Evolutionary conservation across 1,140 invertebrate genomes (phyloP), one percentile per base, ranked within the genome.

Genomic region (Rhyzopertha dominica): DNA sequence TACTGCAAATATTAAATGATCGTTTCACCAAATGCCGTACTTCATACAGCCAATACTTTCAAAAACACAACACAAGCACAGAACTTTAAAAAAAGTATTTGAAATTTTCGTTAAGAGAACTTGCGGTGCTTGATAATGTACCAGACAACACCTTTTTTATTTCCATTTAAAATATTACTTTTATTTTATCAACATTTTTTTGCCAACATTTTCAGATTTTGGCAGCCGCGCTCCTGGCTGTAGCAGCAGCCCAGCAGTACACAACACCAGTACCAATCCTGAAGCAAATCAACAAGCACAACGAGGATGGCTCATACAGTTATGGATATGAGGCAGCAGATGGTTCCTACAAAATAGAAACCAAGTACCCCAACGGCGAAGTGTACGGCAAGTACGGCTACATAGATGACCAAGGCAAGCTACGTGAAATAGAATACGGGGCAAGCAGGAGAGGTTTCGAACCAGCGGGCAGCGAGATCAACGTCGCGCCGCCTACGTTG

Each of bases 271-370:
- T 83, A 1, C 80, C 79, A 4, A 84, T 84, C 51, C 65, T 84
- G 22, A 81, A 82, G 58, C 81, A 83, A 62, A 81, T 84, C 59
- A 81, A 78, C 67, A 74, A 76, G 45, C 83, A 86, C 62, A 90
- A 90, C 61, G 85, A 88, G 36, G 87, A 90, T 51, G 87, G 87
- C 1, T 87, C 84, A 13, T 90, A 90, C 68, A 87, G 81, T 52
- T 91, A 85, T 58, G 90, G 90, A 0, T 94, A 90, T 62, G 88
- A 93, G 66, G 86, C 78, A 0, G 90, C 86, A 0, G 88, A 93
- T 60, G 90, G 90, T n/a, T 84, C 85, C 18, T 92, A 89, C 73
- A 93, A 93, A 67, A 90, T 93, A 44, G 90, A 95, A 65, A 90
- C 86, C 1, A 90, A 88, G 62, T 86, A 86, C 51, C 76, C 84